These are phyloP conservation scores for Neomonachus schauinslandi DNA, from an alignment of 2,113 vertebrate species.

Conservation along the genomic window DNA sequence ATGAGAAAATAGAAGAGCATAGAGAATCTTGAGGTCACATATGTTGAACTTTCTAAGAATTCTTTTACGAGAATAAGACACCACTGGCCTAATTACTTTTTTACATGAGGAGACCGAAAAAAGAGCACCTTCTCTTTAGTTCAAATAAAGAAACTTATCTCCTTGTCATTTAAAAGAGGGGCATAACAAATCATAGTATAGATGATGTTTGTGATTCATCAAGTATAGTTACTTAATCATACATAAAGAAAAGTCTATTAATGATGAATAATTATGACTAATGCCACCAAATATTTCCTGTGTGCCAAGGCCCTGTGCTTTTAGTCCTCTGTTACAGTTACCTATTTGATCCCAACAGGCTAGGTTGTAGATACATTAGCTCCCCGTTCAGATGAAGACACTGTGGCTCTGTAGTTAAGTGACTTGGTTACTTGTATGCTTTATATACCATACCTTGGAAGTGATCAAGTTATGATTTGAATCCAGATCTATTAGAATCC, in stretches of 20 bases:
- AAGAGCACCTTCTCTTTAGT: background rate
- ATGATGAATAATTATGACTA: background rate
- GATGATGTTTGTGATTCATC: background rate
- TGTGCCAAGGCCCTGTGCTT: background rate
- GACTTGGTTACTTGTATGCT: background rate
- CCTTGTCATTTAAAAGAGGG: background rate
- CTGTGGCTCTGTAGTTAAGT: background rate
- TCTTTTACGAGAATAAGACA: background rate
- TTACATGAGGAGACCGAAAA: background rate
- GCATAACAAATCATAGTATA: background rate
- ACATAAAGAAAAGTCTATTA: background rate
- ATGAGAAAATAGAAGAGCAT: background rate
- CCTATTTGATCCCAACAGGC: background rate
- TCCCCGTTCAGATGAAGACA: background rate
- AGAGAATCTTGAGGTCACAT: background rate
- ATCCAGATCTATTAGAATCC: background rate
- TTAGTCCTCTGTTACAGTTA: background rate
- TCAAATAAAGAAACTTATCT: background rate
- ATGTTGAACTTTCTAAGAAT: background rate
- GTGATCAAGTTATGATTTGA: background rate
- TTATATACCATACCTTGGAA: background rate
- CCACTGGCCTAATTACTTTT: background rate
- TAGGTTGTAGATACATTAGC: background rate
- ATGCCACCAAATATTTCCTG: background rate
- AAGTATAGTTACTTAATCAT: background rate